Base-by-base conservation (phyloP, 1,140 invertebrate species). In the Orius insidiosus region DNA sequence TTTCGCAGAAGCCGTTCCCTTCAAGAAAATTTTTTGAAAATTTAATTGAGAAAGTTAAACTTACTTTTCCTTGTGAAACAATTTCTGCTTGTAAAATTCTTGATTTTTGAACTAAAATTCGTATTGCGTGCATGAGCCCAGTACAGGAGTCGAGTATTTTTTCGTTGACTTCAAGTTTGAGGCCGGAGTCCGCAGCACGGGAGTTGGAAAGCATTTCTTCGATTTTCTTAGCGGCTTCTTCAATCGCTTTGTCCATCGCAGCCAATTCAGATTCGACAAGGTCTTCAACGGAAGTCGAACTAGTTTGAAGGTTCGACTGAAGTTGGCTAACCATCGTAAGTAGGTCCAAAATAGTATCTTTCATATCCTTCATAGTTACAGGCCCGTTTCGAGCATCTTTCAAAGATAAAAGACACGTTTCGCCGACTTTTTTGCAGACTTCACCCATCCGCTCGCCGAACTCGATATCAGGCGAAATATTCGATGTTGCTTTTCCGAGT, bases 61-160 rank as follows among this genome's bases (percentile, higher is more conserved):
- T 65, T 63, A 81, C 82, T 63, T 76, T 79, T 56, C 87, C 87
- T 60, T 85, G 76, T 1, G 71, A 72, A 6, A 93, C 80, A 53
- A 96, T 95, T 71, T 98, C 94, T 51, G 73, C 76, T 68, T 99
- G 95, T 14, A 99, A 64, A 32, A 78, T 65, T 53, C 85, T 71
- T 1, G 92, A 86, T 58, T 85, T 84, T 56, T 88, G 76, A 3
- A 98, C 88, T 31, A 99, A 65, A 24, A 80, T 65, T 60, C 82
- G 76, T 45, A 99, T 93, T 1, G 85, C 81, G 55, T 76, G 74
- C 93, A 99, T 98, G 5, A 99, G 64, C 18, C 72, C 79, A 2
- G 90, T 96, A 62, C 95, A 98, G 1, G 90, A 84, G 63, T 97
- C 94, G 33, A 98, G 65, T 55, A 99, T 95, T 61, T 94, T 90